Evolutionary conservation across 92 coral and sea anemone species (phyloP), one percentile per base, ranked within the genome.

Genomic region (Siderastrea radians): DNA sequence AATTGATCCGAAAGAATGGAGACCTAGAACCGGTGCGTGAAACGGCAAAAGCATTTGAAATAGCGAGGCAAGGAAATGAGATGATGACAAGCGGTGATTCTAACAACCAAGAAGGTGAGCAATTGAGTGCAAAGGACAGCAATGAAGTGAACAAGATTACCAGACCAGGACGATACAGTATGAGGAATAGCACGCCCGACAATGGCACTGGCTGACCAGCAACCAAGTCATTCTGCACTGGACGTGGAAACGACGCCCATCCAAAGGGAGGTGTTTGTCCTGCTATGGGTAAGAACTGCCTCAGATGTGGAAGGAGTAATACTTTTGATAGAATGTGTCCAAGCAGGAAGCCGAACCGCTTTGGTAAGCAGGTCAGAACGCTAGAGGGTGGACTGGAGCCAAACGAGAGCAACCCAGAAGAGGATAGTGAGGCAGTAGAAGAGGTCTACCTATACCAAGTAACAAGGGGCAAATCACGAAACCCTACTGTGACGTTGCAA

Each of bases 141-240:
- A 64, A 75, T 19, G 89, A 89, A 72, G 89, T 76, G 86, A 89
- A 84, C 50, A 83, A 78, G 80, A 74, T 77, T 45, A 89, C 77
- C 81, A 53, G 88, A 78, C 92, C 84, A 67, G 88, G 92, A 53
- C 80, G 92, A 69, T 82, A 88, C 83, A 88, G 88, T 79, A 60
- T 48, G 78, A 81, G 87, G 77, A 81, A 88, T 73, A 82, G 75
- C 49, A 75, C 74, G 47, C 74, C 59, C 11, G 83, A 74, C 45
- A n/a, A 71, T 64, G 64, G 65, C 61, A 70, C 69, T 43, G 88
- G 83, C 72, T 45, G 82, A 62, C 64, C 86, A 60, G 67, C 65
- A 73, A 85, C 65, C 60, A 76, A 81, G 59, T 66, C 52, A 57
- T 38, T 4, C 64, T 86, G 90, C 77, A 53, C 84, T 38, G 68